Conservation (phyloP, 2,888 invertebrate genomes). For the Polylopha cassiicola region DNA sequence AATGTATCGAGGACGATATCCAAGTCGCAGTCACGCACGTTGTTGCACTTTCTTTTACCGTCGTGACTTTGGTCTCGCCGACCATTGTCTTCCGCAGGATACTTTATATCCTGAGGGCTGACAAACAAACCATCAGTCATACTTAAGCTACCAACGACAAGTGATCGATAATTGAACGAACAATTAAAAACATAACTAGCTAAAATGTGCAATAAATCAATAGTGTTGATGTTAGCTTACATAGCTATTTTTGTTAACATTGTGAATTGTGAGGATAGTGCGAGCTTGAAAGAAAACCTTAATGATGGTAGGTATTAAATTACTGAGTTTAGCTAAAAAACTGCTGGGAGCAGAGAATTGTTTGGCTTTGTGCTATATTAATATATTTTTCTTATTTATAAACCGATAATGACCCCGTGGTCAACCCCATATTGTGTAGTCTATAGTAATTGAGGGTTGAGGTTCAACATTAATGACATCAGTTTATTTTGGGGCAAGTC, state of each 20-base stretch:
- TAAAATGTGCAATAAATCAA: conserved; percentile 62
- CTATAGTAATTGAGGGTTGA: too few relatives aligned
- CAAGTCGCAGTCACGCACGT: conserved; percentile 69
- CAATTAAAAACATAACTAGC: conserved; percentile 23
- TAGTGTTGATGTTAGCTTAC: conserved; percentile 52
- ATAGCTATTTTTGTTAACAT: conserved; percentile 53
- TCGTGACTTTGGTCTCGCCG: conserved; percentile 62
- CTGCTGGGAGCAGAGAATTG: too few relatives aligned
- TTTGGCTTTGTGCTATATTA: too few relatives aligned
- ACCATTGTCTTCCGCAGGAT: conserved; percentile 65
- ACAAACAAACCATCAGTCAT: conserved; percentile 60
- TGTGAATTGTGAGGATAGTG: conserved; percentile 51
- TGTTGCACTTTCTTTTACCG: conserved; percentile 68
- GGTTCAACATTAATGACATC: too few relatives aligned
- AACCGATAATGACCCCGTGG: too few relatives aligned
- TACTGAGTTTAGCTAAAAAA: not conserved
- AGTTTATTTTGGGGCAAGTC: too few relatives aligned
- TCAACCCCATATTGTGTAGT: too few relatives aligned
- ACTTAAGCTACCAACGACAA: conserved; percentile 43
- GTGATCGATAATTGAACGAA: conserved; percentile 36
- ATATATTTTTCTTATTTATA: too few relatives aligned
- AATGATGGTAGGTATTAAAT: conserved; percentile 45
- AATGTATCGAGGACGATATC: conserved; percentile 62
- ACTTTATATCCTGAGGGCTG: conserved; percentile 71
- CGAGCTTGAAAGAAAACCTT: conserved; percentile 42